Evolutionary conservation across 2,113 vertebrate species (phyloP).

Genomic region (Eclectus roratus): DNA sequence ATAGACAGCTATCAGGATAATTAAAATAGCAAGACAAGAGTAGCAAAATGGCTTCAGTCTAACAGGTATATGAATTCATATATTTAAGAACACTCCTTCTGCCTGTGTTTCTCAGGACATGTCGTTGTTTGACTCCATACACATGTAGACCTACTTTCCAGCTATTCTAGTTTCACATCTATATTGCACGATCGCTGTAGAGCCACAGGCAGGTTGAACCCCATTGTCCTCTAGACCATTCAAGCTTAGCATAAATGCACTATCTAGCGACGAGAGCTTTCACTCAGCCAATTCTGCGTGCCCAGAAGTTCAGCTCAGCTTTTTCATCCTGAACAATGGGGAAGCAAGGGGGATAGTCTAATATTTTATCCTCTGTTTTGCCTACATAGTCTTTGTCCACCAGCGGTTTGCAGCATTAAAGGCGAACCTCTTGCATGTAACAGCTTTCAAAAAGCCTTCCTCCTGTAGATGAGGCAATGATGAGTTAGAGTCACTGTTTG

Average conservation of each 20-base stretch:
- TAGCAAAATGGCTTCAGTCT: constrained; percentile 40
- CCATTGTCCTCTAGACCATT: constrained; percentile 33
- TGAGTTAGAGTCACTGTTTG: not conserved
- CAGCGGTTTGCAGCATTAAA: not conserved
- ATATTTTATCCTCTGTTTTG: constrained; percentile 56
- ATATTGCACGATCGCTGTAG: not conserved
- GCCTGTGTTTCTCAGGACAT: not conserved
- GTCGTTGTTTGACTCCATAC: not conserved
- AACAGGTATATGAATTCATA: not conserved
- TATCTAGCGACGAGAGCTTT: constrained; percentile 4
- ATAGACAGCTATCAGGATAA: not conserved
- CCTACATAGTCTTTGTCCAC: constrained; percentile 37
- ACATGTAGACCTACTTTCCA: constrained; percentile 35
- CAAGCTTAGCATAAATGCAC: constrained; percentile 12
- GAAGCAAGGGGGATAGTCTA: constrained; percentile 44
- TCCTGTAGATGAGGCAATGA: not conserved
- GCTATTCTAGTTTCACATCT: constrained; percentile 28
- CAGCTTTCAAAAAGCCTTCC: not conserved
- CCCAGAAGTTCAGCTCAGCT: constrained; percentile 55
- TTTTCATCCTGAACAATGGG: constrained; percentile 53
- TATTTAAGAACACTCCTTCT: not conserved
- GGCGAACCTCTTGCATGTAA: not conserved
- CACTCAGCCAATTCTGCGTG: not conserved
- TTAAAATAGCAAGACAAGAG: not conserved
- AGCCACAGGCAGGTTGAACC: constrained; percentile 53